Evolutionary conservation across 2,113 vertebrate genomes (phyloP), one percentile per base, ranked within the genome.

Genomic region (Lampris megalopsis): DNA sequence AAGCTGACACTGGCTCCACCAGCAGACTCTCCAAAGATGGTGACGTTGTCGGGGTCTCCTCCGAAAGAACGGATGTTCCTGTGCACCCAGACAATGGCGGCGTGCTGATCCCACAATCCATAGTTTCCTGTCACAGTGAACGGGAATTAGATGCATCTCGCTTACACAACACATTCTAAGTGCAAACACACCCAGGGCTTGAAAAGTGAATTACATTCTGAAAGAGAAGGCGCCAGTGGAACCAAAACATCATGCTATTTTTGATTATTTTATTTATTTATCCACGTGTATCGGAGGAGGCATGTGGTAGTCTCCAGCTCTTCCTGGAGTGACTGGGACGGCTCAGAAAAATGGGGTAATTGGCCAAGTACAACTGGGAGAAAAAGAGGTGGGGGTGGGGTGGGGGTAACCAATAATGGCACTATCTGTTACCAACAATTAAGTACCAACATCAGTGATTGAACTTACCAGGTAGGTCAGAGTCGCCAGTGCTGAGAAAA

Each of bases 1-100:
- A 45, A 45, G 43, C 92, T 96, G 54, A 95, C 96, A 0, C 96
- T 96, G 74, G 50, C 87, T 0, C 3, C 94, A 9, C 98, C 98
- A 0, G 97, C 98, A 0, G 98, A 99, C 52, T 99, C 97, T 67
- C 98, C 98, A 37, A 99, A 99, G 85, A 99, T 1, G 13, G 97
- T 98, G 86, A 98, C 94, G 85, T 95, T 98, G 68, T 93, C 48
- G 0, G 97, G 95, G 85, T 98, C 94, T 0, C 97, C 97, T 1
- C 98, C 98, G 6, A 99, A 99, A 11, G 92, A 93, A 0, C 63
- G 92, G 48, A 99, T 99, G 86, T 99, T 99, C 80, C 97, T 95
- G 94, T 98, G 94, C 65, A 99, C 97, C 98, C 97, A 99, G 1
- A 95, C 91, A 0, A 99, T 98, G 79, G 96, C 97, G 68, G 96